These are phyloP conservation scores for Villa cingulata DNA, from an alignment of 2,888 invertebrate genomes.

Conservation along the genomic window DNA sequence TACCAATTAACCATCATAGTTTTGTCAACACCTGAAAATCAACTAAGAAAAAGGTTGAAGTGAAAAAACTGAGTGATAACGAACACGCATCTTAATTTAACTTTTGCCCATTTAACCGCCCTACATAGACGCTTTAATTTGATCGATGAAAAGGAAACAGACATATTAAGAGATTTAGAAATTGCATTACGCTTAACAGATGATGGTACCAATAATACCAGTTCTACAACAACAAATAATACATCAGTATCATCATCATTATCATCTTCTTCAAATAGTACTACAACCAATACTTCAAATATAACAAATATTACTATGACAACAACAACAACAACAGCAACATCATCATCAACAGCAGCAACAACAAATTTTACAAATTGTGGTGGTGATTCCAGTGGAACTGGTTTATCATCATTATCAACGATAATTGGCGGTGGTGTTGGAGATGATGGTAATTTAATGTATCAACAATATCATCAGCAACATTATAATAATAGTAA, in stretches of 20 bases:
- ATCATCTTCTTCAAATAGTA: too few relatives aligned
- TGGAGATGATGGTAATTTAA: background rate
- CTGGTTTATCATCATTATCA: conserved; percentile 1
- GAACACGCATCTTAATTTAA: conserved; percentile 96
- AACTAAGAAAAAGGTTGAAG: too few relatives aligned
- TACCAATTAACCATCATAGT: too few relatives aligned
- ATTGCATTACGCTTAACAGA: conserved; percentile 58
- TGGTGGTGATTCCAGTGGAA: background rate
- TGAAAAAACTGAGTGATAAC: too few relatives aligned
- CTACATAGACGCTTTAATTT: conserved; percentile 74
- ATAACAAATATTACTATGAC: conserved; percentile 9
- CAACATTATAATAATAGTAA: background rate
- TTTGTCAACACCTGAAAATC: too few relatives aligned
- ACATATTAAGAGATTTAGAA: conserved; percentile 83
- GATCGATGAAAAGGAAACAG: conserved; percentile 91
- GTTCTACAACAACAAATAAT: conserved; percentile 15
- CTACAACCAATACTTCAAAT: conserved; percentile 10
- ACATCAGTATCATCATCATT: background rate
- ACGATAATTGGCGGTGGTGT: too few relatives aligned
- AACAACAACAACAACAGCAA: conserved; percentile 13
- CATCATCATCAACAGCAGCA: conserved; percentile 11
- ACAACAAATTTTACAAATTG: conserved; percentile 4
- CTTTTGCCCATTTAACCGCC: conserved; percentile 90
- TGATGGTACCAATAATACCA: conserved; percentile 24
- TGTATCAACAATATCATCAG: background rate